Evolutionary conservation across 2,888 invertebrate species (phyloP).

Genomic region (Yponomeuta cagnagella): DNA sequence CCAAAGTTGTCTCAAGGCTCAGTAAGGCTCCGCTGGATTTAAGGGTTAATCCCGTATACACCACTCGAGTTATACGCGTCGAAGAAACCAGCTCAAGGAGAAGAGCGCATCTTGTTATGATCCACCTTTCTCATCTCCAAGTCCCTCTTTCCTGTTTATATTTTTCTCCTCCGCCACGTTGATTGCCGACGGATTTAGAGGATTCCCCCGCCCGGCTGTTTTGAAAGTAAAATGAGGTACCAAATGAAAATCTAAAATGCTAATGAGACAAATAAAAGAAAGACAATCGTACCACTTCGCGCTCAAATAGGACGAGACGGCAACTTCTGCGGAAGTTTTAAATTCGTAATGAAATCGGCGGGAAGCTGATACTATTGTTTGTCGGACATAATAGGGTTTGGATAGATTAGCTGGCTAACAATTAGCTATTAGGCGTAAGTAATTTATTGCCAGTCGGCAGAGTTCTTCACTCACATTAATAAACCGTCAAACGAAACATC

Average conservation of each 20-base stretch:
- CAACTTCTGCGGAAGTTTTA: not conserved
- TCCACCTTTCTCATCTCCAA: not conserved
- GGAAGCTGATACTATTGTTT: constrained; percentile 1
- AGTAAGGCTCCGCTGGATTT: not conserved
- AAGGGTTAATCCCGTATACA: not conserved
- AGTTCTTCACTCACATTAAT: not conserved
- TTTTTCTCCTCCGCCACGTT: not conserved
- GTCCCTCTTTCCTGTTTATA: not conserved
- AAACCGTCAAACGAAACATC: constrained; percentile 4
- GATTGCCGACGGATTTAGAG: not conserved
- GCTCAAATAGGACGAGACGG: not conserved
- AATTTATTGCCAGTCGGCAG: not conserved
- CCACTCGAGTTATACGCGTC: not conserved
- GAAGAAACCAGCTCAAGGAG: not conserved
- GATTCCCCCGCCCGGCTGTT: constrained; percentile 13
- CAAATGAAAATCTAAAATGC: constrained; percentile 6
- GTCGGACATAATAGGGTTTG: not conserved
- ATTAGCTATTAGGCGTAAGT: not conserved
- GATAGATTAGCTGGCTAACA: not conserved
- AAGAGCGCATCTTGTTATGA: not conserved
- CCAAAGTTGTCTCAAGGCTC: not conserved
- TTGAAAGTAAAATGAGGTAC: constrained; percentile 13
- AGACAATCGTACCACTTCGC: not conserved
- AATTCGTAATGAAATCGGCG: not conserved
- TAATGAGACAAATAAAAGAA: constrained; percentile 9